Conservation (phyloP, 2,797 vertebrate species). For the Pipistrellus nathusii region DNA sequence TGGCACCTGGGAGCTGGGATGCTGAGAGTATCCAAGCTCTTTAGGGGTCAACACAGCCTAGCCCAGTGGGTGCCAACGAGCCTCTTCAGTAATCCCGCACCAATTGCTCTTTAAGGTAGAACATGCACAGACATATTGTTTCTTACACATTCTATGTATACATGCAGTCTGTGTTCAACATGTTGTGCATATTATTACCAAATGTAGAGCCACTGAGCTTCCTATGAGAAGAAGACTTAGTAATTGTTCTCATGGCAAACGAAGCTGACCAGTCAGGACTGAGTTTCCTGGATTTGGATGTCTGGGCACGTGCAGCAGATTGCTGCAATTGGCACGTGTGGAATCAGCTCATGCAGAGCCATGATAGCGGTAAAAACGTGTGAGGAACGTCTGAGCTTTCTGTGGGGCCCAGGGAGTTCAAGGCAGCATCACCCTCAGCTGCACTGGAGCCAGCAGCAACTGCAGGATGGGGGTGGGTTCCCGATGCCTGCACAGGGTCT, state of each 20-base stretch:
- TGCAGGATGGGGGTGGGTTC: rapidly evolving
- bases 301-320: not conserved
- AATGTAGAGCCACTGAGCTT: not conserved
- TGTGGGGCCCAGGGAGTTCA: rapidly evolving
- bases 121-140: not conserved
- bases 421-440: not conserved
- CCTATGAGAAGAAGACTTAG: not conserved
- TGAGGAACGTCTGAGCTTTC: not conserved
- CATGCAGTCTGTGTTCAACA: not conserved
- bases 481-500: not conserved
- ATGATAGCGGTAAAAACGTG: not conserved
- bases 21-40: not conserved
- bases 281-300: not conserved
- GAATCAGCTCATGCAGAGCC: not conserved
- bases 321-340: not conserved
- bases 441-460: not conserved
- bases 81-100: not conserved
- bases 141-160: not conserved
- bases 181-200: not conserved
- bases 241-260: not conserved
- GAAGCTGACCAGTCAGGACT: not conserved
- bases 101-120: not conserved
- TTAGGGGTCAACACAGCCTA: not conserved
- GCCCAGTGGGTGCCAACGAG: not conserved
- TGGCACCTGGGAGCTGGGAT: not conserved